Percentiles rank a stretch among this genome's conserved stretches.
Evolutionary conservation across 1,140 invertebrate genomes (phyloP).

Genomic region (Drosophila parabipectinata): DNA sequence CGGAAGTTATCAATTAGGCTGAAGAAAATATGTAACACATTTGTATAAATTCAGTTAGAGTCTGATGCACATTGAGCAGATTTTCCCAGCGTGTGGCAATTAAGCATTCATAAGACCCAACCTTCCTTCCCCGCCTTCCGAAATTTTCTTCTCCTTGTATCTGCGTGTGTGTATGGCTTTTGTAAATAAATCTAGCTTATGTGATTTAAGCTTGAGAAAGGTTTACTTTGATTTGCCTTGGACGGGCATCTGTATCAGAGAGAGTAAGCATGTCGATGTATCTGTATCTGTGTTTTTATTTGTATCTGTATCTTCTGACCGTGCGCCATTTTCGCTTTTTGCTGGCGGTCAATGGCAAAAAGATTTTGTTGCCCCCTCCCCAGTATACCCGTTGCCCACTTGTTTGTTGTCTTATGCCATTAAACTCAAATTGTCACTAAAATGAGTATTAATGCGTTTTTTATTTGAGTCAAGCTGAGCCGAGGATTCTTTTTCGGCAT

Average conservation of each 20-base stretch:
- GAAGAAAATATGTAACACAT: constrained; percentile 77
- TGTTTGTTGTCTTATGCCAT: constrained; percentile 63
- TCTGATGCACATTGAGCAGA: constrained; percentile 44
- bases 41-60: constrained; percentile 80
- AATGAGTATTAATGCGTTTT: constrained; percentile 81
- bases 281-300: constrained; percentile 12
- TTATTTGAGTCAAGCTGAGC: constrained; percentile 65
- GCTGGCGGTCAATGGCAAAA: constrained; percentile 79
- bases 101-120: constrained; percentile 38
- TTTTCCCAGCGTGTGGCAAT: constrained; percentile 75
- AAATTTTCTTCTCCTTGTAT: neutral
- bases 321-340: constrained; percentile 73
- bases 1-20: constrained; percentile 80
- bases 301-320: constrained; percentile 53
- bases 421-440: constrained; percentile 76
- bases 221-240: constrained; percentile 74
- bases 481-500: constrained; percentile 39
- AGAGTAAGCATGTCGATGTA: constrained; percentile 5
- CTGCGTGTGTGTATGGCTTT: constrained; percentile 51
- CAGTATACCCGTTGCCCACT: constrained; percentile 2
- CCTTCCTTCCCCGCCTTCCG: neutral
- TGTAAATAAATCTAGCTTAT: constrained; percentile 80
- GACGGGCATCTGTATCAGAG: constrained; percentile 14
- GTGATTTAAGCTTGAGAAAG: constrained; percentile 74
- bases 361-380: constrained; percentile 45